Conservation (phyloP, 2,113 vertebrate genomes). For the Podarcis raffonei region DNA sequence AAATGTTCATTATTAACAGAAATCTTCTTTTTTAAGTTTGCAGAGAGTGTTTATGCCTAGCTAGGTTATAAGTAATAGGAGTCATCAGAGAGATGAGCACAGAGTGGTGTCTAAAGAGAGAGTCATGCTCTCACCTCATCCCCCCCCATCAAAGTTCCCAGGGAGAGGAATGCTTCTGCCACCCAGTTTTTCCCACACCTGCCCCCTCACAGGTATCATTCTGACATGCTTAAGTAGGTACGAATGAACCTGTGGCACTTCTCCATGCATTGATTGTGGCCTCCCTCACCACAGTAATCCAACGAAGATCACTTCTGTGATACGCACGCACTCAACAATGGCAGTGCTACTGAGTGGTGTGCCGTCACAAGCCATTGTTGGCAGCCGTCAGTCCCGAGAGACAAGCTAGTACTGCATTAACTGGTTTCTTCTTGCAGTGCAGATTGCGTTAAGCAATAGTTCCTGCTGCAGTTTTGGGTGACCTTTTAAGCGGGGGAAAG, state of each 20-base stretch:
- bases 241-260: background rate
- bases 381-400: too few species aligned
- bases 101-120: background rate
- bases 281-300: background rate
- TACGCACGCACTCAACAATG: background rate
- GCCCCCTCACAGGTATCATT: background rate
- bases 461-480: background rate
- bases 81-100: background rate
- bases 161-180: background rate
- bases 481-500: too few species aligned
- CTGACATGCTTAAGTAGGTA: background rate
- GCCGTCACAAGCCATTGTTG: background rate
- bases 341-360: background rate
- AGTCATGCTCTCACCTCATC: background rate
- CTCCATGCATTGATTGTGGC: constrained; percentile 13
- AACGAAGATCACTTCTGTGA: background rate
- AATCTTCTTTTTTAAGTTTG: background rate
- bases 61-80: background rate
- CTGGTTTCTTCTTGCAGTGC: background rate
- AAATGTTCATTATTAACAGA: background rate
- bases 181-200: background rate
- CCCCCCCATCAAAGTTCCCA: too few species aligned
- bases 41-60: background rate
- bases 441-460: background rate
- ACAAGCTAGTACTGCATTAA: background rate